These are phyloP conservation scores for Chrysodeixis includens DNA, from an alignment of 2,888 invertebrate species.

Conservation along the genomic window DNA sequence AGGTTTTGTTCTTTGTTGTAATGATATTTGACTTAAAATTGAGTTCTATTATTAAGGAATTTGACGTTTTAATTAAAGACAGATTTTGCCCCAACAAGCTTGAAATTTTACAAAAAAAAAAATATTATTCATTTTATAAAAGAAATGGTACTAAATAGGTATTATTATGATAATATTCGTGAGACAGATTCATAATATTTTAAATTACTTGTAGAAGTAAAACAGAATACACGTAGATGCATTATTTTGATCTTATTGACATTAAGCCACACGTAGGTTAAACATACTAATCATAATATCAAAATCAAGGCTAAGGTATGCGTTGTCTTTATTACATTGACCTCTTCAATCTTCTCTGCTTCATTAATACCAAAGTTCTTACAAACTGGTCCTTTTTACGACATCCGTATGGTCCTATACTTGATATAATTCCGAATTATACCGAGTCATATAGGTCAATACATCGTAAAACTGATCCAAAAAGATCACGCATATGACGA, in stretches of 20 bases:
- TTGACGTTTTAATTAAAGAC: too few relatives aligned
- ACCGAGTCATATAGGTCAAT: slow-evolving; percentile 3
- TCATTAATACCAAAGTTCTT: not conserved
- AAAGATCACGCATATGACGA: slow-evolving; percentile 53
- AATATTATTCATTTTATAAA: too few relatives aligned
- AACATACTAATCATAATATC: too few relatives aligned
- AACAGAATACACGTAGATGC: too few relatives aligned
- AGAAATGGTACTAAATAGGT: too few relatives aligned
- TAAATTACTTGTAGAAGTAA: too few relatives aligned
- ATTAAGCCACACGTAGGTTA: not conserved
- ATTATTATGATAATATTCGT: too few relatives aligned
- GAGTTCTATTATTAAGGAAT: too few relatives aligned
- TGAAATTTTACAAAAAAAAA: too few relatives aligned
- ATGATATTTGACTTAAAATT: not conserved
- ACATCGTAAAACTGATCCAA: slow-evolving; percentile 39
- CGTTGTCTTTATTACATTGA: not conserved
- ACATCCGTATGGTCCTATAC: not conserved
- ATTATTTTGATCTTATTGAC: not conserved
- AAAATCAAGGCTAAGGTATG: not conserved
- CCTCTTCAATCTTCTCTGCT: not conserved
- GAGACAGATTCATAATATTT: too few relatives aligned
- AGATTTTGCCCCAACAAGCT: too few relatives aligned
- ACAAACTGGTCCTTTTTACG: slow-evolving; percentile 7
- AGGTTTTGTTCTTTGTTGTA: not conserved
- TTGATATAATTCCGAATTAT: not conserved